Base-by-base conservation (phyloP, 2,797 vertebrate species). In the Astyanax mexicanus region DNA sequence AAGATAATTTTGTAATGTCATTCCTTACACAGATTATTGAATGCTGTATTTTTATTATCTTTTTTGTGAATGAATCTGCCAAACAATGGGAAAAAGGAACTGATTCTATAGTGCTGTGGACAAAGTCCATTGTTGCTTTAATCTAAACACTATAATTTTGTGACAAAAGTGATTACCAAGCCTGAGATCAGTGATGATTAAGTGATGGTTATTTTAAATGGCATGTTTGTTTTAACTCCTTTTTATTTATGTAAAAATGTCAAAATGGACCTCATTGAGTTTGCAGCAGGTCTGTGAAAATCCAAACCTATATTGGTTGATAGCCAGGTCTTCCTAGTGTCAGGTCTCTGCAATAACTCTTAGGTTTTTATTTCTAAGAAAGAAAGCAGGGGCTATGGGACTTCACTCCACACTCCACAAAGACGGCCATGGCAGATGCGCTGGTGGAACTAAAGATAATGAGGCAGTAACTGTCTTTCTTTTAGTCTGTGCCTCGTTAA, bases 401-500 rank as follows among this genome's bases (percentile, higher is more conserved):
- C 21, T 40, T 40, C 2, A 12, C 25, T 15, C 15, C 38, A 62
- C 60, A 32, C 25, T 7, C 44, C n/a, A 67, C 64, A 49, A 49
- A 67, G 44, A 35, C 42, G 49, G 8, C 32, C 12, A 35, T 54
- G 19, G n/a, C 61, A 49, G 61, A 57, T 58, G 55, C 38, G 23
- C 62, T 55, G 4, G 57, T 54, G 47, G 38, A 40, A 27, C 32
- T 13, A 1, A 10, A 19, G 42, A 70, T 79, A 78, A 72, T 51
- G 61, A 72, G 61, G 17, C 0, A 12, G 1, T 1, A 52, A 47
- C 65, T 23, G 57, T 25, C 35, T 54, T 70, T 65, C 35, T 54
- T 29, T 65, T 44, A 47, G 51, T 72, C 37, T 71, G 23, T n/a
- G 32, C 17, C 32, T 58, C 29, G n/a, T 72, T 78, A 72, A 49